These are phyloP conservation scores for Microtus oregoni DNA, from an alignment of 2,113 vertebrate genomes.

Conservation along the genomic window DNA sequence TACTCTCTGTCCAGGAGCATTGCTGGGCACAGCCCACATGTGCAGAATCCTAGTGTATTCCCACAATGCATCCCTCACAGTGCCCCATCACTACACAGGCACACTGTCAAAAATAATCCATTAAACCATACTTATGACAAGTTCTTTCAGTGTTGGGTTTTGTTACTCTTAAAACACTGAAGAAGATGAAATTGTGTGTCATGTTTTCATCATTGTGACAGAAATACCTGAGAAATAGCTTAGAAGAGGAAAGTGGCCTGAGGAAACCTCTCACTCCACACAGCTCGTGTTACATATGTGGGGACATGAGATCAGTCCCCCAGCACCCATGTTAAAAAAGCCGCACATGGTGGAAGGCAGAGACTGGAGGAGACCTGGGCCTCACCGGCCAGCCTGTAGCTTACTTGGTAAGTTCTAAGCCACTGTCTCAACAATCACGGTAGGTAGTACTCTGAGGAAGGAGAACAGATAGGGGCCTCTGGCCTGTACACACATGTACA, in stretches of 20 bases:
- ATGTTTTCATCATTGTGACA: background rate
- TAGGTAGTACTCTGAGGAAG: background rate
- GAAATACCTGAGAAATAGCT: background rate
- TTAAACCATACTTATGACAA: background rate
- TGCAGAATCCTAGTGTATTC: background rate
- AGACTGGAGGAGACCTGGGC: background rate
- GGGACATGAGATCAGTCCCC: background rate
- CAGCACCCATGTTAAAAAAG: background rate
- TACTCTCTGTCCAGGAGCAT: background rate
- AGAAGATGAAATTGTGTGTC: background rate
- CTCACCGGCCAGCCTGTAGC: background rate
- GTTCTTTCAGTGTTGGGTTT: background rate
- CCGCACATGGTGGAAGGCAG: background rate
- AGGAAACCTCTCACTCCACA: background rate
- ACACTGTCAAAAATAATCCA: background rate
- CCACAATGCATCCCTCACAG: too few relatives aligned
- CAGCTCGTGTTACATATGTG: background rate
- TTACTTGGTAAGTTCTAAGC: background rate
- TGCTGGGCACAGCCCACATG: background rate
- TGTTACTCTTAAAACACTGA: background rate
- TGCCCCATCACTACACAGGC: too few relatives aligned
- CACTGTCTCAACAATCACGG: background rate
- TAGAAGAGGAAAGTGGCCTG: background rate
- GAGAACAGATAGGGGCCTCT: background rate
- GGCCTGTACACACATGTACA: background rate